These are phyloP conservation scores for Siniperca scherzeri DNA, from an alignment of 2,797 vertebrate genomes.

Conservation along the genomic window DNA sequence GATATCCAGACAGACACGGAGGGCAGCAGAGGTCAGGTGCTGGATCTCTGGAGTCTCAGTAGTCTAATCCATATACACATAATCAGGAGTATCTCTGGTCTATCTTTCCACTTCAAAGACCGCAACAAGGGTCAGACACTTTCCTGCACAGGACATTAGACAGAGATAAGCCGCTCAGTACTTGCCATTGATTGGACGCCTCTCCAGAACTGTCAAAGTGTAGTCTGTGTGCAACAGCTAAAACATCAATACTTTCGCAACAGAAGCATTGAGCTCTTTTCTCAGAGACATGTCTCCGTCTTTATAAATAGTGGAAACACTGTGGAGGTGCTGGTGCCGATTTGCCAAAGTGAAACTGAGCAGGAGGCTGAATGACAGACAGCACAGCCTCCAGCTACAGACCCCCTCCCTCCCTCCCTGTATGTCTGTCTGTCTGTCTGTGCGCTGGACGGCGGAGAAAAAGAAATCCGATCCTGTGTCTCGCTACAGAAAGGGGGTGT, in stretches of 20 bases:
- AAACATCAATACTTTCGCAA: slow-evolving; percentile 45
- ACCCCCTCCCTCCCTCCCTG: slow-evolving; percentile 47
- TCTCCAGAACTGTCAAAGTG: slow-evolving; percentile 66
- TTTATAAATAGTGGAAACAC: slow-evolving; percentile 57
- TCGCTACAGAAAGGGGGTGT: slow-evolving; percentile 81
- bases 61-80: slow-evolving; percentile 63
- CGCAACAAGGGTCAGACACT: slow-evolving; percentile 58
- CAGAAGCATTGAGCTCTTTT: slow-evolving; percentile 33
- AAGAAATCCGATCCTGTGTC: slow-evolving; percentile 83
- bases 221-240: slow-evolving; percentile 22
- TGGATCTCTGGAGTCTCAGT: slow-evolving; percentile 50
- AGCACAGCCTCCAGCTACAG: slow-evolving; percentile 68
- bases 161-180: slow-evolving; percentile 72
- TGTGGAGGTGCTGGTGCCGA: slow-evolving; percentile 31
- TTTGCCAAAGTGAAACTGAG: slow-evolving; percentile 57
- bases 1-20: slow-evolving; percentile 51
- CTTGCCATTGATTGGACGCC: slow-evolving; percentile 64
- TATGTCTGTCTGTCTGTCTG: slow-evolving; percentile 43
- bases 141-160: slow-evolving; percentile 62
- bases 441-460: slow-evolving; percentile 68
- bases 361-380: slow-evolving; percentile 71
- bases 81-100: slow-evolving; percentile 51
- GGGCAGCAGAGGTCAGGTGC: slow-evolving; percentile 66
- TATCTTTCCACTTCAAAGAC: slow-evolving; percentile 64
- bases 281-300: slow-evolving; percentile 13